These are phyloP conservation scores for Sebastes alutus DNA, from an alignment of 2,797 vertebrate genomes.

Conservation along the genomic window DNA sequence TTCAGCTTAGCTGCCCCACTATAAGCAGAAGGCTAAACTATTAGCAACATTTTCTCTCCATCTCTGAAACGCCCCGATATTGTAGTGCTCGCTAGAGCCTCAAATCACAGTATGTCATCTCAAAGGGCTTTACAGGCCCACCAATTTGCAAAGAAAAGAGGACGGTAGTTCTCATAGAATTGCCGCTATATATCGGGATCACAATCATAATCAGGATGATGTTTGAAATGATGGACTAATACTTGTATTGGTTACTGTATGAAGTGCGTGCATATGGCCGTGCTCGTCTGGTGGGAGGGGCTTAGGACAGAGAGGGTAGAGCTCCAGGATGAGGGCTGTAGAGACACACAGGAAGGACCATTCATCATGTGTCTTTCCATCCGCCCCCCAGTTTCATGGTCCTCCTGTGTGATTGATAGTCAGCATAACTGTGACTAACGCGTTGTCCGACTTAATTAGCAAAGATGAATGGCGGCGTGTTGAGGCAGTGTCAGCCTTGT, in stretches of 20 bases:
- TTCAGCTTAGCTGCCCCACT: too few species aligned
- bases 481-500: constrained; percentile 52
- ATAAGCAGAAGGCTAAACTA: neutral
- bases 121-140: accelerated
- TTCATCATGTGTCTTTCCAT: constrained; percentile 59
- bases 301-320: neutral
- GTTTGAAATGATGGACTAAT: neutral
- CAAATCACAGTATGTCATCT: neutral
- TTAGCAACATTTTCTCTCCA: neutral
- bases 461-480: constrained; percentile 68
- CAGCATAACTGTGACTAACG: constrained; percentile 73
- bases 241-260: neutral
- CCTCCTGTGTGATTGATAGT: constrained; percentile 73
- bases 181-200: neutral
- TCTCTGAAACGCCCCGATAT: neutral
- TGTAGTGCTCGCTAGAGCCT: neutral
- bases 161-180: neutral
- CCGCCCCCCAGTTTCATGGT: constrained; percentile 54
- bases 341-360: constrained; percentile 40
- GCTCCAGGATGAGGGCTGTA: neutral
- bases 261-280: neutral
- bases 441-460: constrained; percentile 78
- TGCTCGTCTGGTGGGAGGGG: neutral
- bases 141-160: neutral
- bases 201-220: neutral